Percentiles rank a stretch among this genome's conserved stretches.
phyloP scores from a whole-genome alignment of 2,888 invertebrate species.

The Lampropteryx suffumata region DNA sequence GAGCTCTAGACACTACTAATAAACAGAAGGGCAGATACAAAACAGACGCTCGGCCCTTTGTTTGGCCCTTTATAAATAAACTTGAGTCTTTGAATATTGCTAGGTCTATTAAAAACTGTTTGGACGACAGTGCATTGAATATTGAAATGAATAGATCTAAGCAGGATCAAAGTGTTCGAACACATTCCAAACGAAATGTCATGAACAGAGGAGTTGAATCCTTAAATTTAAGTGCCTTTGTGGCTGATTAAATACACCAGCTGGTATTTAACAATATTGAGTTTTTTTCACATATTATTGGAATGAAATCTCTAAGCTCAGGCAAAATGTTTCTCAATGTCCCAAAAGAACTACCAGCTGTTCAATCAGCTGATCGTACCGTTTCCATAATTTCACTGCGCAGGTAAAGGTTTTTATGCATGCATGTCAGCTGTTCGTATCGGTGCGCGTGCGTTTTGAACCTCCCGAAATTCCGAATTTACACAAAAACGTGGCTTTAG shows the following conservation, averaged over 20 bases:
- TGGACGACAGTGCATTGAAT: conserved; percentile 26
- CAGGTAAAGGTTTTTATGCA: conserved; percentile 60
- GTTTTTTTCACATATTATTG: background rate
- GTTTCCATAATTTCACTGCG: conserved; percentile 38
- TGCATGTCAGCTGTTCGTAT: conserved; percentile 65
- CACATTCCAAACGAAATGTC: background rate
- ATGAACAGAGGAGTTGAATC: conserved; percentile 6
- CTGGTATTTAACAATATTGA: too few species aligned
- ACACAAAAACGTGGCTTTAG: conserved; percentile 30
- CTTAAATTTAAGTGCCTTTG: too few species aligned
- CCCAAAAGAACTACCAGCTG: conserved; percentile 21
- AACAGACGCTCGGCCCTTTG: conserved; percentile 72
- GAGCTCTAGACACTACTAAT: conserved; percentile 66
- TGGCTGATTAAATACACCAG: too few species aligned
- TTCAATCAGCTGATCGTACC: conserved; percentile 62
- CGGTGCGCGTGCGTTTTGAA: conserved; percentile 59
- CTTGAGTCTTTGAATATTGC: conserved; percentile 54
- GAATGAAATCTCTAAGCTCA: background rate
- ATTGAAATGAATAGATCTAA: conserved; percentile 19
- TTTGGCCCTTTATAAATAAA: conserved; percentile 68
- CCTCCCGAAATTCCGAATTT: conserved; percentile 47
- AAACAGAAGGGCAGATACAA: conserved; percentile 72
- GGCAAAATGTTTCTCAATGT: background rate
- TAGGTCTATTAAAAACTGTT: conserved; percentile 36
- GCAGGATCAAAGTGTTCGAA: conserved; percentile 17